Conservation (phyloP, 1,140 invertebrate species). For the Aphelinus atriplicis region DNA sequence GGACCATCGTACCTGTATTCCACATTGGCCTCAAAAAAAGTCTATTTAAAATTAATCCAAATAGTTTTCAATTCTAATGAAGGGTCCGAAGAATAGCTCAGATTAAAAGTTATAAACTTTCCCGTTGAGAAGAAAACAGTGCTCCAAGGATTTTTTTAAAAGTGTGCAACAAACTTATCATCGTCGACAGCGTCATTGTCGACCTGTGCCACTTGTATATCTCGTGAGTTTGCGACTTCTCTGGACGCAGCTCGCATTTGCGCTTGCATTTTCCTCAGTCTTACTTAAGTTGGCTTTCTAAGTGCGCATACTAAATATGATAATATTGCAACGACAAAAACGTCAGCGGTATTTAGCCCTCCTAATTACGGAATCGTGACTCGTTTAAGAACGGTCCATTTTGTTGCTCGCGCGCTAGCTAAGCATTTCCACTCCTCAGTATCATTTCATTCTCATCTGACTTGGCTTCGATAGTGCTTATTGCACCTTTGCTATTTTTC, state of each 20-base stretch:
- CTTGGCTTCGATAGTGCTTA: too few species aligned
- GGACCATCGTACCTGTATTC: too few species aligned
- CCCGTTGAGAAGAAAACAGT: too few species aligned
- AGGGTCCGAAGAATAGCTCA: too few species aligned
- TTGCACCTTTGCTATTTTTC: too few species aligned
- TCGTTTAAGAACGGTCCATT: constrained; percentile 65
- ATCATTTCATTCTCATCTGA: too few species aligned
- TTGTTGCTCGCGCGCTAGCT: constrained; percentile 48
- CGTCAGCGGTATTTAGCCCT: constrained; percentile 65
- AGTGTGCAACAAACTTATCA: not conserved
- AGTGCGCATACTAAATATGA: constrained; percentile 68
- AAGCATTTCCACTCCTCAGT: too few species aligned
- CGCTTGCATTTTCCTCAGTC: constrained; percentile 49
- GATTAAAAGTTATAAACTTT: too few species aligned
- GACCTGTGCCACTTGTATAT: constrained; percentile 64
- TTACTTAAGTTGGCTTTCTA: constrained; percentile 66
- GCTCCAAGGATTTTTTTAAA: too few species aligned
- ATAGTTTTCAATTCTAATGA: too few species aligned
- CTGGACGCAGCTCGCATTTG: constrained; percentile 53
- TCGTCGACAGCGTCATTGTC: constrained; percentile 43
- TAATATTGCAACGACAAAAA: constrained; percentile 67
- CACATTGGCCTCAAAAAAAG: too few species aligned
- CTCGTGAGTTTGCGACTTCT: constrained; percentile 58
- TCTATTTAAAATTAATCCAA: too few species aligned
- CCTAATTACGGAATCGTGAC: constrained; percentile 67